Evolutionary conservation across 2,113 vertebrate species (phyloP), one percentile per base, ranked within the genome.

Genomic region (Gymnarchus niloticus): DNA sequence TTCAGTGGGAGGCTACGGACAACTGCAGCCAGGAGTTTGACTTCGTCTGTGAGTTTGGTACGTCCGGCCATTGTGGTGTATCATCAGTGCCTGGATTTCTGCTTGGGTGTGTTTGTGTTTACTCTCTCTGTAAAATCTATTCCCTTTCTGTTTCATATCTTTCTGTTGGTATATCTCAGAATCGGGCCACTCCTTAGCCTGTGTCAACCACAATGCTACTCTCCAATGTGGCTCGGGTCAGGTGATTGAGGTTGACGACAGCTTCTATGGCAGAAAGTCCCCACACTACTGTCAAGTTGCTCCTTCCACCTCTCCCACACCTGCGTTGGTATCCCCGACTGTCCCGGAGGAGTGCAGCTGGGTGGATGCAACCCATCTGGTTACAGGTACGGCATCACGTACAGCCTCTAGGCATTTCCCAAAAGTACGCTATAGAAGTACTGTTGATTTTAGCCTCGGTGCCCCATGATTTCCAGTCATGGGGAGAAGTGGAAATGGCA

Each of bases 41-140:
- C 92, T 99, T 97, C 69, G 92, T 98, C 89, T 99, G 98, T 1
- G 91, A 99, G 91, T 97, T 97, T 92, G 97, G 97, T 98, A 91
- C 90, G 92, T 56, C 25, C 48, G 52, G 6, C 84, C 12, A 37
- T 7, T 41, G 65, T 41, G 65, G 28, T 19, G 65, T 28, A 19
- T 41, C 65, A 25, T 3, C 1, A 46, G 56, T 21, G 37, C 3
- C 25, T 28, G 48, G 69, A 5, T 65, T 4, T 41, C 21, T 56
- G 14, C 33, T 14, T 85, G 77, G 56, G 23, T 48, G n/a, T 41
- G 46, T 73, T 19, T 69, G 49, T 37, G 19, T 57, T 33, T 56
- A 1, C 14, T 1, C 4, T 14, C 61, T 19, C 37, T 12, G 21
- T 1, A 57, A 14, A 57, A 1, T 17, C 21, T 41, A 5, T 9